phyloP scores from a whole-genome alignment of 2,113 vertebrate species.

The Dipodomys stephensi region DNA sequence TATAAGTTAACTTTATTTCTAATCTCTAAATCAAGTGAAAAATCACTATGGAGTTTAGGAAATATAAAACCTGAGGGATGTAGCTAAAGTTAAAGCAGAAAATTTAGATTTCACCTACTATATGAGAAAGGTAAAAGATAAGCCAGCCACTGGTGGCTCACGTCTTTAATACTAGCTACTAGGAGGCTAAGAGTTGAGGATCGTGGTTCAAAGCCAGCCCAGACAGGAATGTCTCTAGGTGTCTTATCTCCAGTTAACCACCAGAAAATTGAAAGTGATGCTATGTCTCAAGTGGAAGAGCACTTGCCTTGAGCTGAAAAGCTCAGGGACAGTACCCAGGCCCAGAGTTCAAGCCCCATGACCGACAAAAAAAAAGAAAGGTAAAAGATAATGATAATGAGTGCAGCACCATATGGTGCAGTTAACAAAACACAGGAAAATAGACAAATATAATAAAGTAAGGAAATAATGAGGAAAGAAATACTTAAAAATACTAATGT shows the following conservation, averaged over 20 bases:
- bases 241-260: no score
- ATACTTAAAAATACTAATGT: conserved; percentile 7
- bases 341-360: no score
- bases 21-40: background rate
- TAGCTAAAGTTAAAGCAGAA: background rate
- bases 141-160: no score
- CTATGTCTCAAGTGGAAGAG: no score
- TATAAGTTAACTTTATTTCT: conserved; percentile 47
- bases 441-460: background rate
- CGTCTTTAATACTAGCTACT: no score
- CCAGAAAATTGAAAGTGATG: no score
- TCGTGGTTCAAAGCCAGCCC: no score
- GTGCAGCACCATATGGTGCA: background rate
- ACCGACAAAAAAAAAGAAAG: no score
- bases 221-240: no score
- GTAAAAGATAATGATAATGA: background rate
- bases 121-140: background rate
- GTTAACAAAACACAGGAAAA: background rate
- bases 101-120: background rate
- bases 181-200: no score
- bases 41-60: conserved; percentile 12
- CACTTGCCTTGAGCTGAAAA: no score
- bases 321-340: no score
- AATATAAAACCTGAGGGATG: background rate
- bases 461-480: conserved; percentile 27